phyloP scores from a whole-genome alignment of 2,888 invertebrate species.

The Sphinx pinastri region DNA sequence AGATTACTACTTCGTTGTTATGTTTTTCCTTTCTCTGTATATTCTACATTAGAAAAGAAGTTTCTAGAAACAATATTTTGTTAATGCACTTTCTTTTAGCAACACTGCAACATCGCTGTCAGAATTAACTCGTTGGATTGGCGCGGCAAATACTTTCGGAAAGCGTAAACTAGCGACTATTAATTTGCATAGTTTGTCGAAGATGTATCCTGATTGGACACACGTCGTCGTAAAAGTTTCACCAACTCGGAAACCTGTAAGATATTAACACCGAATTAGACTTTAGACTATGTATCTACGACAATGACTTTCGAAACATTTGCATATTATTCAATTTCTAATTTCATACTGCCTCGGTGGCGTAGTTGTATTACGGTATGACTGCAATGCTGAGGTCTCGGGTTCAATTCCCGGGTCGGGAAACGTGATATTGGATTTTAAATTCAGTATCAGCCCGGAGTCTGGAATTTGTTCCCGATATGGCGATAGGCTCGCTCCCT shows the following conservation, averaged over 20 bases:
- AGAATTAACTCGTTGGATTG: conserved; percentile 70
- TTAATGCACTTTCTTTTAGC: conserved; percentile 49
- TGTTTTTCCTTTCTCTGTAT: not conserved
- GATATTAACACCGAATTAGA: conserved; percentile 38
- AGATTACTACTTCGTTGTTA: not conserved
- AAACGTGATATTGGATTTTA: no score
- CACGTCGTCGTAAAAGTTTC: conserved; percentile 89
- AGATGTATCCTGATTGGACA: conserved; percentile 83
- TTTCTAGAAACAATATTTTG: not conserved
- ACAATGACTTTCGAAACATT: no score
- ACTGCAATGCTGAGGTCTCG: no score
- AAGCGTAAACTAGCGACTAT: conserved; percentile 81
- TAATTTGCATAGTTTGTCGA: conserved; percentile 85
- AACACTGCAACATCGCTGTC: conserved; percentile 66
- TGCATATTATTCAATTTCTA: no score
- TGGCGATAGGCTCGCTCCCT: no score
- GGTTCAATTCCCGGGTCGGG: no score
- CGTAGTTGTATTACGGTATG: no score
- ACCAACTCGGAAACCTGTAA: conserved; percentile 85
- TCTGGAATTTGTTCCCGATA: no score
- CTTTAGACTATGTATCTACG: no score
- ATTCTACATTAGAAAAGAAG: not conserved
- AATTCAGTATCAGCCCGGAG: no score
- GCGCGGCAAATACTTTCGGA: conserved; percentile 60
- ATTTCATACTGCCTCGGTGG: no score